These are phyloP conservation scores for Elephas maximus DNA, from an alignment of 2,113 vertebrate species.

Conservation along the genomic window DNA sequence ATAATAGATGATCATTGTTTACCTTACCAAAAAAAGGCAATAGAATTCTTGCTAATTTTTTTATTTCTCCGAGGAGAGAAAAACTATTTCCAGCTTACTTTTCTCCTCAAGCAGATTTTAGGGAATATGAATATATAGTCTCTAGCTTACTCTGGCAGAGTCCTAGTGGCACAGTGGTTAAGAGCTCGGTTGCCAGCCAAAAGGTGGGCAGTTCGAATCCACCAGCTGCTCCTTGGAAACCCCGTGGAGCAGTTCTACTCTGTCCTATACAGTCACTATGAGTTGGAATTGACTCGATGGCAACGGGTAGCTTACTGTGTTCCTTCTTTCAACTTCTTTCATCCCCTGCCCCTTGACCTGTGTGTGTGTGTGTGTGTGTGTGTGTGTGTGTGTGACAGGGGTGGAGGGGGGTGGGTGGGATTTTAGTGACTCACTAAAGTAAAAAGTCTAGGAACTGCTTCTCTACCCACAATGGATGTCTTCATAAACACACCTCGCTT, in stretches of 20 bases:
- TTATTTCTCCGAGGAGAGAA: constrained; percentile 6
- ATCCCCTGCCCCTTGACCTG: not conserved
- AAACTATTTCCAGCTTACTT: constrained; percentile 18
- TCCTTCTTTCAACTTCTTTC: not conserved
- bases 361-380: not conserved
- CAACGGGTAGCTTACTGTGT: not conserved
- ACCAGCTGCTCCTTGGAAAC: too few species aligned
- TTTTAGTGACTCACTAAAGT: constrained; percentile 46
- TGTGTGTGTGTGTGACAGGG: not conserved
- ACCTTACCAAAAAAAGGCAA: not conserved
- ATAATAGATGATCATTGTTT: constrained; percentile 15
- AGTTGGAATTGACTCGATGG: too few species aligned
- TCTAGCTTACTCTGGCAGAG: not conserved
- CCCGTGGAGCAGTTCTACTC: too few species aligned
- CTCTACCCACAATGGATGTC: not conserved
- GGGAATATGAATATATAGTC: not conserved
- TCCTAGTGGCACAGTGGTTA: too few species aligned
- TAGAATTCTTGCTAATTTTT: constrained; percentile 38
- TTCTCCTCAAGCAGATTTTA: constrained; percentile 24
- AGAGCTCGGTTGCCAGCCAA: too few species aligned
- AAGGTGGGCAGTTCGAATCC: too few species aligned
- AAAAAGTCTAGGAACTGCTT: constrained; percentile 20
- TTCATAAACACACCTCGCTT: not conserved
- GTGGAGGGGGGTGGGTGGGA: not conserved
- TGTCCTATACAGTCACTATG: too few species aligned